Evolutionary conservation across 1,140 invertebrate species (phyloP), one percentile per base, ranked within the genome.

Genomic region (Patella vulgata): DNA sequence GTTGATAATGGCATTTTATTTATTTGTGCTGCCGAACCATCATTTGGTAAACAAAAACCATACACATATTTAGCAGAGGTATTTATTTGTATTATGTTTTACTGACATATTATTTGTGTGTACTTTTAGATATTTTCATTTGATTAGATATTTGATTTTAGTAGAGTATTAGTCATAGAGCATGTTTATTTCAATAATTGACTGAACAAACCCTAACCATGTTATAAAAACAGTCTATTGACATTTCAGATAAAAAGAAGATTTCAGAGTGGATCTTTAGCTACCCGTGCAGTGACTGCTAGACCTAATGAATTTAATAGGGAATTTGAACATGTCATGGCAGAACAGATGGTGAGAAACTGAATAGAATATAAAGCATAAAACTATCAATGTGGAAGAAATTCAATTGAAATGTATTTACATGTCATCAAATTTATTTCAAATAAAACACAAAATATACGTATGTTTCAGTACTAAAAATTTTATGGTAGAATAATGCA

Each of bases 1-100:
- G 73, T 83, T 47, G 78, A 82, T 51, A 77, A 81, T 74, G 80
- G 80, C 31, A 71, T 83, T 31, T 68, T 83, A 46, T 84, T 75
- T 61, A 65, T 83, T 48, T 83, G 82, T 75, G 74, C 70, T 33
- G 74, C 82, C 31, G 71, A 77, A 44, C 61, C 62, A 31, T 70
- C 78, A 12, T 75, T 77, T 69, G 72, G 73, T 25, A 81, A 80
- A 68, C 63, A 70, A 55, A 59, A 74, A 56, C 75, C 82, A 19
- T 83, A 81, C 77, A 70, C 72, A 42, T 84, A 71, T 63, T 60
- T 84, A 6, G 69, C 66, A 31, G 81, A 82, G 74, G 82, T 83
- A 76, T 52, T 44, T 57, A 42, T 14, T 42, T 33, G 36, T 43
- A 33, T n/a, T 1, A 2, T 28, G 25, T 39, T 58, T 28, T 42